phyloP scores from a whole-genome alignment of 2,113 vertebrate species.

The Stigmatopora nigra region DNA sequence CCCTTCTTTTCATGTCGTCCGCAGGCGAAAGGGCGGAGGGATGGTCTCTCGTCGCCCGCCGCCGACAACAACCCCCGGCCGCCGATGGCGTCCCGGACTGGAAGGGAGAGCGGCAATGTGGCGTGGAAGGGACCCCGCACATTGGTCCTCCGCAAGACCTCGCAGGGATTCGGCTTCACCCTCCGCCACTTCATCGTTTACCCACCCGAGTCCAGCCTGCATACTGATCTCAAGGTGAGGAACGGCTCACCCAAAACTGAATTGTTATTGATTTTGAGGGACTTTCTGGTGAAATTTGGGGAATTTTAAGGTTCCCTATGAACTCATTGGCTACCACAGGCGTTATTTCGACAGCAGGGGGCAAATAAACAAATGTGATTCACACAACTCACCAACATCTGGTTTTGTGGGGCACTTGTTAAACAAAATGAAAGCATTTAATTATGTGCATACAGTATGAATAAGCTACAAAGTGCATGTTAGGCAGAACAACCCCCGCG shows the following conservation, averaged over 20 bases:
- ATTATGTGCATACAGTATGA: no score
- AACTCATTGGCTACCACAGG: no score
- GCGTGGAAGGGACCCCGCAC: slow-evolving; percentile 83
- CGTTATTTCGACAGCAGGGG: no score
- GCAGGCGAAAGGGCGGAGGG: slow-evolving; percentile 77
- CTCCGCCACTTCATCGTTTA: slow-evolving; percentile 97
- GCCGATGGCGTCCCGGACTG: slow-evolving; percentile 67
- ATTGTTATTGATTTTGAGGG: no score
- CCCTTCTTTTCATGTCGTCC: slow-evolving; percentile 25
- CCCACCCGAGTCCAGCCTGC: slow-evolving; percentile 86
- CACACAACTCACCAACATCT: no score
- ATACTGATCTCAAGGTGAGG: slow-evolving; percentile 78
- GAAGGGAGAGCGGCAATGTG: slow-evolving; percentile 69
- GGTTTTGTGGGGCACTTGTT: no score
- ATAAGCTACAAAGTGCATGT: no score
- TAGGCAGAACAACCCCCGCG: neutral
- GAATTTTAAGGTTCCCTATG: no score
- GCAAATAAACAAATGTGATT: no score
- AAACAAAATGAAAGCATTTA: no score
- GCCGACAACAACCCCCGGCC: slow-evolving; percentile 75
- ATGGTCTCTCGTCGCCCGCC: slow-evolving; percentile 75
- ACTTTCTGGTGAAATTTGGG: no score
- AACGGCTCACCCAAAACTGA: neutral
- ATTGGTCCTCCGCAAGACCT: slow-evolving; percentile 82
- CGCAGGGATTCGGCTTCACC: slow-evolving; percentile 92